Percentiles rank a stretch among this genome's conserved stretches.
phyloP scores from a whole-genome alignment of 2,797 vertebrate genomes.

The Ctenosaura bakeri region DNA sequence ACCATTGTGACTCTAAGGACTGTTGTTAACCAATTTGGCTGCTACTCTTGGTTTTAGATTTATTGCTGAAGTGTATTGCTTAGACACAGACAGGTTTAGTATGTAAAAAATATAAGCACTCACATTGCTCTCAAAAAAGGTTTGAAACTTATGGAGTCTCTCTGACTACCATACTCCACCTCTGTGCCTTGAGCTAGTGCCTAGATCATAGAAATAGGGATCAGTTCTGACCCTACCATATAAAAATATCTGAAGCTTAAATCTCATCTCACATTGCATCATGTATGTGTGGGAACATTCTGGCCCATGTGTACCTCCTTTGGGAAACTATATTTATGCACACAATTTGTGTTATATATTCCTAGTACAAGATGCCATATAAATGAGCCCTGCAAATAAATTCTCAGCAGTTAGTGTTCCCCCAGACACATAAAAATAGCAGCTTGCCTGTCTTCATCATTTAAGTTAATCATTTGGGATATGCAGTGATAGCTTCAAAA shows the following conservation, averaged over 20 bases:
- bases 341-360: not conserved
- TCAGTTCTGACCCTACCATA: not conserved
- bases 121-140: not conserved
- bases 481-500: not conserved
- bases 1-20: not conserved
- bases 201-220: not conserved
- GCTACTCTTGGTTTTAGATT: not conserved
- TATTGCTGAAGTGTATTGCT: not conserved
- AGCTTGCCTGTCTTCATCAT: not conserved
- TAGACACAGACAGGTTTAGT: not conserved
- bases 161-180: not conserved
- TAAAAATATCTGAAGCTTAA: conserved; percentile 1
- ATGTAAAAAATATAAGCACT: not conserved
- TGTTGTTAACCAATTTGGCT: not conserved
- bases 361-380: not conserved
- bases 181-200: not conserved
- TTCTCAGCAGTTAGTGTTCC: not conserved
- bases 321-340: not conserved
- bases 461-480: not conserved
- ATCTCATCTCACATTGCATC: not conserved
- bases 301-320: not conserved
- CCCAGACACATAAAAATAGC: not conserved
- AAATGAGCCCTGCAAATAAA: not conserved
- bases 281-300: not conserved
- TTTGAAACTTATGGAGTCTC: not conserved